Conservation (phyloP, 2,888 invertebrate species). For the Neuroscelio doddi region DNA sequence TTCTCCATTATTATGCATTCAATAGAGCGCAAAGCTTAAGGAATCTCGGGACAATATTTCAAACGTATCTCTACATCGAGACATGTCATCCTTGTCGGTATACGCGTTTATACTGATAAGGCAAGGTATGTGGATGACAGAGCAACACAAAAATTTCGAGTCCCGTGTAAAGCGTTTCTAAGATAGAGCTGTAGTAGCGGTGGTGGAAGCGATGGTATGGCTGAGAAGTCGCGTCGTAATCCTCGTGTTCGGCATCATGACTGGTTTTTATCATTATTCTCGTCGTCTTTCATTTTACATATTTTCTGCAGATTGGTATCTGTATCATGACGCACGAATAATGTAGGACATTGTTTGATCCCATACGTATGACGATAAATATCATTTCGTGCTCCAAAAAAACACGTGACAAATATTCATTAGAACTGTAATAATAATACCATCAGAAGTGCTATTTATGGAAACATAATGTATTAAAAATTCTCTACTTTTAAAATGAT, state of each 20-base stretch:
- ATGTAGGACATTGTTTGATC: too few relatives aligned
- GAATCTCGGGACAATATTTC: constrained; percentile 14
- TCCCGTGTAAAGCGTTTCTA: constrained; percentile 24
- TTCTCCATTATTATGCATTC: constrained; percentile 12
- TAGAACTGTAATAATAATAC: too few relatives aligned
- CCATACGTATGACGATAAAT: too few relatives aligned
- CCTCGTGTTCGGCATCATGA: constrained; percentile 40
- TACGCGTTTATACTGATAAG: constrained; percentile 28
- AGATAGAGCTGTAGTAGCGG: constrained; percentile 40
- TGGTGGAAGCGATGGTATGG: too few relatives aligned
- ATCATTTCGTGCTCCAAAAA: too few relatives aligned
- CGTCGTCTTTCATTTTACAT: too few relatives aligned
- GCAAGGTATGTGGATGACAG: constrained; percentile 40
- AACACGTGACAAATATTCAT: too few relatives aligned
- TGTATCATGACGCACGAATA: too few relatives aligned
- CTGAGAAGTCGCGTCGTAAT: constrained; percentile 22
- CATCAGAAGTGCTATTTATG: too few relatives aligned
- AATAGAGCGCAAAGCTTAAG: constrained; percentile 8
- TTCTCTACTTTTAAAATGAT: too few relatives aligned
- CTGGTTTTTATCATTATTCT: constrained; percentile 50
- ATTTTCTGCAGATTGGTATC: too few relatives aligned
- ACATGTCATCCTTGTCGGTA: constrained; percentile 12
- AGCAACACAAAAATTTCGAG: constrained; percentile 32
- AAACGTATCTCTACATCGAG: constrained; percentile 14
- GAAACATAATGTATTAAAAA: too few relatives aligned